Evolutionary conservation across 2,888 invertebrate species (phyloP).

Genomic region (Euproctis similis): DNA sequence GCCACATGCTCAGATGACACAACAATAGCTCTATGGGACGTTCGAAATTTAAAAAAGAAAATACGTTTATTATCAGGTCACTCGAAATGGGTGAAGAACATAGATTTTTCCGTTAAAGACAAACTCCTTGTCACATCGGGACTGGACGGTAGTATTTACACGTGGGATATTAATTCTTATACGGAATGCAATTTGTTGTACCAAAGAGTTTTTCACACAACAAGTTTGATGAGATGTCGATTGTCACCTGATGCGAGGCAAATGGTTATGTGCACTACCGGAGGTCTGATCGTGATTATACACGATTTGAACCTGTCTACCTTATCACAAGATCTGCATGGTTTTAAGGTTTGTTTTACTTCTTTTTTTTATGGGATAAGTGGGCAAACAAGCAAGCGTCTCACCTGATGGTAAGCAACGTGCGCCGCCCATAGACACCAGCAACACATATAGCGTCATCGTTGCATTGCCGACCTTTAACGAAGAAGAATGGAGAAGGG

Average conservation of each 20-base stretch:
- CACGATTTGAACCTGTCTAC: conserved; percentile 90
- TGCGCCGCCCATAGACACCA: too few relatives aligned
- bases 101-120: conserved; percentile 91
- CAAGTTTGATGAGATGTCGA: conserved; percentile 90
- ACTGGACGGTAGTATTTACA: conserved; percentile 93
- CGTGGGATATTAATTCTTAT: conserved; percentile 94
- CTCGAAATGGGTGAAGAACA: conserved; percentile 97
- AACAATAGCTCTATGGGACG: conserved; percentile 94
- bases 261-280: conserved; percentile 92
- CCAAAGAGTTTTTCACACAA: conserved; percentile 90
- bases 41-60: conserved; percentile 86
- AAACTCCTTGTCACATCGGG: conserved; percentile 92
- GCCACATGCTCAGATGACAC: conserved; percentile 96
- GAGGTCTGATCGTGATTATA: conserved; percentile 91
- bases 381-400: too few relatives aligned
- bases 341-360: conserved; percentile 90
- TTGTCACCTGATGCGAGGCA: conserved; percentile 90
- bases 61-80: conserved; percentile 89
- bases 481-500: too few relatives aligned
- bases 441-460: too few relatives aligned
- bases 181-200: conserved; percentile 86
- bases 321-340: conserved; percentile 85
- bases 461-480: too few relatives aligned
- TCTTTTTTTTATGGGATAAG: too few relatives aligned
- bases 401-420: too few relatives aligned